A percentile compares a stretch with the other conserved stretches of the same genome.
Evolutionary conservation across 2,113 vertebrate genomes (phyloP).

Genomic region (Geococcyx californianus): DNA sequence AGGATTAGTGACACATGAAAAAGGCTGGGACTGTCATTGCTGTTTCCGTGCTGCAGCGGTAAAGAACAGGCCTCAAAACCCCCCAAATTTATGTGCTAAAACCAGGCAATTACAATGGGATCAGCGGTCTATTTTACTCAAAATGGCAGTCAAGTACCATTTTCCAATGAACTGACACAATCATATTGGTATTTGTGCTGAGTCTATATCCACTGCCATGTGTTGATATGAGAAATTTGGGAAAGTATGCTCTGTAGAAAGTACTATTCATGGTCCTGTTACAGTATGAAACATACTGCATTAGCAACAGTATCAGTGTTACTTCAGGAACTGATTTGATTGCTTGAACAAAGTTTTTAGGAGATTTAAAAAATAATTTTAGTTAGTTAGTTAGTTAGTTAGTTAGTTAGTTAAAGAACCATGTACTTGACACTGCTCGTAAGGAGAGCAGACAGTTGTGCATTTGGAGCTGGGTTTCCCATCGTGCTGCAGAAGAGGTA

Average conservation of each 20-base stretch:
- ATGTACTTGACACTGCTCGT: accelerated
- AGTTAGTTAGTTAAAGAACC: too few relatives aligned
- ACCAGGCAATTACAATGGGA: not conserved
- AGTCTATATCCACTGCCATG: not conserved
- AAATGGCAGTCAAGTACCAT: not conserved
- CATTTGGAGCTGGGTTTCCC: not conserved
- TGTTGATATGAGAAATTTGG: not conserved
- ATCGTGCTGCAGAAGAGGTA: not conserved
- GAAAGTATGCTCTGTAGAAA: not conserved
- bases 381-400: too few relatives aligned
- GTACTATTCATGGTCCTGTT: not conserved
- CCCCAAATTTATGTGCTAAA: not conserved
- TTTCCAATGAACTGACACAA: not conserved
- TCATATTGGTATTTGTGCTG: not conserved
- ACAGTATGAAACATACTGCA: not conserved
- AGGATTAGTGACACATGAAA: not conserved
- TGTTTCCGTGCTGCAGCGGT: not conserved
- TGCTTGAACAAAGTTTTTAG: not conserved
- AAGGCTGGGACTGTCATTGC: not conserved
- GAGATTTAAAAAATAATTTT: too few relatives aligned
- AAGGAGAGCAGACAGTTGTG: not conserved
- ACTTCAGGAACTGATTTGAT: not conserved
- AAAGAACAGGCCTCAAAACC: not conserved
- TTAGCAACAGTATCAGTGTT: not conserved
- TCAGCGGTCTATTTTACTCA: not conserved